Percentiles rank a stretch among this genome's conserved stretches.
phyloP scores from a whole-genome alignment of 2,888 invertebrate species.

The Agrypnus murinus region DNA sequence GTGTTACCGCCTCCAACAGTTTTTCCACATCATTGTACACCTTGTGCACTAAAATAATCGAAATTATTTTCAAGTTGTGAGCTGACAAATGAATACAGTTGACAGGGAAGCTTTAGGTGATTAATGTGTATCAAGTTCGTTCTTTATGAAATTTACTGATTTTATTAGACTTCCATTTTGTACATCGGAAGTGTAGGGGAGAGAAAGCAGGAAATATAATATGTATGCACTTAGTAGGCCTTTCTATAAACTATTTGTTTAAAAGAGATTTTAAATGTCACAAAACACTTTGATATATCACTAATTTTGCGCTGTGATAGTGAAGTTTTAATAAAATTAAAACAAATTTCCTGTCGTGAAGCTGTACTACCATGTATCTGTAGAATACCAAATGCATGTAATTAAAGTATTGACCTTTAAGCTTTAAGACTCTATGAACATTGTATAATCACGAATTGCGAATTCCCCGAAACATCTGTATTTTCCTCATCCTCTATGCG shows the following conservation, averaged over 20 bases:
- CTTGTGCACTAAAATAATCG: conserved; percentile 35
- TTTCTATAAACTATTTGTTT: background rate
- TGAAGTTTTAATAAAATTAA: too few relatives aligned
- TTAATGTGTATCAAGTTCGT: conserved; percentile 29
- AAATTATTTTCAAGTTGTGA: conserved; percentile 39
- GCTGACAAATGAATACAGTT: conserved; percentile 32
- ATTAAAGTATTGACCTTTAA: too few relatives aligned
- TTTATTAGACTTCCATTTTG: conserved; percentile 22
- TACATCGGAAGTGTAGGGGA: background rate
- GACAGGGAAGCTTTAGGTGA: conserved; percentile 28
- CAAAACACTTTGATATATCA: conserved; percentile 22
- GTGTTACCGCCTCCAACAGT: conserved; percentile 28
- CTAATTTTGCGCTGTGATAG: conserved; percentile 6
- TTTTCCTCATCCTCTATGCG: too few relatives aligned
- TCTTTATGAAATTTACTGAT: conserved; percentile 27
- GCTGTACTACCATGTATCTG: too few relatives aligned
- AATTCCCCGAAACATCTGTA: too few relatives aligned
- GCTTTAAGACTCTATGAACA: too few relatives aligned
- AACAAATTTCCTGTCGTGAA: too few relatives aligned
- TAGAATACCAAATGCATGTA: too few relatives aligned
- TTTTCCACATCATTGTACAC: conserved; percentile 43
- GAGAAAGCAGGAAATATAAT: conserved; percentile 22
- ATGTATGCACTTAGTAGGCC: conserved; percentile 14
- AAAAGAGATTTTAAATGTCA: conserved; percentile 11
- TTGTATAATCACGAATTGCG: too few relatives aligned